Evolutionary conservation across 1,140 invertebrate genomes (phyloP), one percentile per base, ranked within the genome.

Genomic region (Protaetia brevitarsis): DNA sequence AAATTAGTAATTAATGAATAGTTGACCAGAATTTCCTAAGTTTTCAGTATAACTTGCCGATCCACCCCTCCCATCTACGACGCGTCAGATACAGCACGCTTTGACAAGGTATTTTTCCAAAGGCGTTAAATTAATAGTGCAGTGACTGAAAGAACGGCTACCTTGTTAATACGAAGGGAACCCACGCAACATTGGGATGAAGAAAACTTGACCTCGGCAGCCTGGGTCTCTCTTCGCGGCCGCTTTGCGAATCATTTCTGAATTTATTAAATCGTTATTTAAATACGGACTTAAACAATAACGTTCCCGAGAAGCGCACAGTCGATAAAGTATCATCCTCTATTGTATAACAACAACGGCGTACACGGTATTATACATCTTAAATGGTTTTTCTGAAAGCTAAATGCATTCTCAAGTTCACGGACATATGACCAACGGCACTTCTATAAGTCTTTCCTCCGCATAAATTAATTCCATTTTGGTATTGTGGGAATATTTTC

Each of bases 91-190:
- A 63, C 21, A 63, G 30, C 30, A 63, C 30, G 21, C 30, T 63
- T 34, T 36, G 69, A 67, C 69, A 68, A 64, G 61, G 59, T 62
- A 64, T 68, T 70, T 69, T 65, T 70, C 69, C 63, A 72, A 66
- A 72, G 71, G 71, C 71, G 71, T 72, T 71, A 72, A 72, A 72
- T 72, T 72, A 72, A 72, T 72, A 72, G 71, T 72, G 68, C 64
- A 69, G 67, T 37, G 71, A 68, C 71, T 71, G 67, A 72, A 72
- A 72, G 71, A 72, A 72, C 71, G 69, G 69, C 71, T 72, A 72
- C 71, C 71, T 72, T 72, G 71, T 72, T 72, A 72, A 72, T 72
- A 59, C 29, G 41, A 19, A 69, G 66, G n/a, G 69, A 69, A 65
- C 71, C 71, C 71, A 72, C 71, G 71, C 71, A 68, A 63, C 63